Evolutionary conservation across 2,113 vertebrate genomes (phyloP).

Genomic region (Mastomys natalensis): DNA sequence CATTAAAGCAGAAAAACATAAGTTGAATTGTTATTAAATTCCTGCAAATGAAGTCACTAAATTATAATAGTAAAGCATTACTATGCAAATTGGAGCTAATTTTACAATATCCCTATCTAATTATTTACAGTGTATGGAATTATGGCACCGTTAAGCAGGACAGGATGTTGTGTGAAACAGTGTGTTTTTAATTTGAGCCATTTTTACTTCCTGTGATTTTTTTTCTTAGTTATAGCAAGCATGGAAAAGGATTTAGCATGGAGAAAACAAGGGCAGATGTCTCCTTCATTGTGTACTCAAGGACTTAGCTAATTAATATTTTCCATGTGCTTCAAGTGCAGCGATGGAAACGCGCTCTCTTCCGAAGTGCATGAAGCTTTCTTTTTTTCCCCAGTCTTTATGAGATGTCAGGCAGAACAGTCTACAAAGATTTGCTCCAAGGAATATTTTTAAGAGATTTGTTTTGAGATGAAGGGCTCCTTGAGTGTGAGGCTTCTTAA

Average conservation of each 20-base stretch:
- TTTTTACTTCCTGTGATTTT: slow-evolving; percentile 72
- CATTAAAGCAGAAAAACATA: slow-evolving; percentile 80
- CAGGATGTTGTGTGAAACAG: slow-evolving; percentile 69
- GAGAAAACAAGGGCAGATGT: slow-evolving; percentile 73
- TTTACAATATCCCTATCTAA: slow-evolving; percentile 82
- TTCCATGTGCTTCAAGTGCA: slow-evolving; percentile 67
- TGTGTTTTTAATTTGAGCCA: slow-evolving; percentile 76
- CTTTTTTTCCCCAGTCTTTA: slow-evolving; percentile 49
- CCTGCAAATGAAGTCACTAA: slow-evolving; percentile 82
- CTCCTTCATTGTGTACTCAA: slow-evolving; percentile 62
- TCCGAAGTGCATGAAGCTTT: slow-evolving; percentile 55
- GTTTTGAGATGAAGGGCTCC: slow-evolving; percentile 80
- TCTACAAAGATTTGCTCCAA: slow-evolving; percentile 79
- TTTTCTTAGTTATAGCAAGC: slow-evolving; percentile 64
- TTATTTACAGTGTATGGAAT: slow-evolving; percentile 78
- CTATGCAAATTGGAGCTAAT: slow-evolving; percentile 84
- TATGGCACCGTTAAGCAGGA: slow-evolving; percentile 45
- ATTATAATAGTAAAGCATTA: slow-evolving; percentile 82
- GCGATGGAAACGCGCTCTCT: slow-evolving; percentile 46
- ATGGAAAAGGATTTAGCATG: slow-evolving; percentile 70
- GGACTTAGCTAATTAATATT: slow-evolving; percentile 80
- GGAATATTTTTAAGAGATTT: slow-evolving; percentile 85
- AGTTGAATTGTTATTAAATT: slow-evolving; percentile 81
- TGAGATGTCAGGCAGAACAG: slow-evolving; percentile 51
- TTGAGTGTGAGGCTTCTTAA: slow-evolving; percentile 77